phyloP scores from a whole-genome alignment of 35 echinoderm and acorn worm genomes.

The Ophioderma brevispina region DNA sequence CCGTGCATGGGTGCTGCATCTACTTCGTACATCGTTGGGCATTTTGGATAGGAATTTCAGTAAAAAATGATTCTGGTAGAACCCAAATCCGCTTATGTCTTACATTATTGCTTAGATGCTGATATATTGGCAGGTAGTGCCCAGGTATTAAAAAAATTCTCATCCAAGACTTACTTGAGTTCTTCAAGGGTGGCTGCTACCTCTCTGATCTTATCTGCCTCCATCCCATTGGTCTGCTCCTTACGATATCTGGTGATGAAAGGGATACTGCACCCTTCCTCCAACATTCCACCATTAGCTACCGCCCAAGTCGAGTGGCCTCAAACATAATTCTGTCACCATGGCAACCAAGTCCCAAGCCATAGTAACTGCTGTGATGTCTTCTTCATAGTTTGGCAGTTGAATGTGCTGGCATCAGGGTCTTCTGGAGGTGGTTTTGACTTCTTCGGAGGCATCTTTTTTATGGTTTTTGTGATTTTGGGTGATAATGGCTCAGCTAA shows the following conservation, averaged over 20 bases:
- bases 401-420: not conserved
- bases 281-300: slow-evolving; percentile 37
- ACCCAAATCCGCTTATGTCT: too few relatives aligned
- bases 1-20: too few relatives aligned
- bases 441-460: too few relatives aligned
- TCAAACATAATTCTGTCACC: not conserved
- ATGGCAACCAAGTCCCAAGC: not conserved
- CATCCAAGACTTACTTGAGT: slow-evolving; percentile 48
- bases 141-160: too few relatives aligned
- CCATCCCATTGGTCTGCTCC: slow-evolving; percentile 68
- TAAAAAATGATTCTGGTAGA: too few relatives aligned
- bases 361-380: not conserved
- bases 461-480: too few relatives aligned
- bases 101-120: too few relatives aligned
- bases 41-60: too few relatives aligned
- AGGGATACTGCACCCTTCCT: slow-evolving; percentile 61
- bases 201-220: slow-evolving; percentile 57
- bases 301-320: slow-evolving; percentile 2
- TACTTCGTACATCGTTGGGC: too few relatives aligned
- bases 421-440: not conserved
- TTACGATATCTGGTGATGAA: slow-evolving; percentile 78
- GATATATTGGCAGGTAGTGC: too few relatives aligned
- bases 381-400: not conserved
- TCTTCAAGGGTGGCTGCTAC: slow-evolving; percentile 31
- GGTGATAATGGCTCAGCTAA: too few relatives aligned